Evolutionary conservation across 1,140 invertebrate species (phyloP).

Genomic region (Sogatella furcifera): DNA sequence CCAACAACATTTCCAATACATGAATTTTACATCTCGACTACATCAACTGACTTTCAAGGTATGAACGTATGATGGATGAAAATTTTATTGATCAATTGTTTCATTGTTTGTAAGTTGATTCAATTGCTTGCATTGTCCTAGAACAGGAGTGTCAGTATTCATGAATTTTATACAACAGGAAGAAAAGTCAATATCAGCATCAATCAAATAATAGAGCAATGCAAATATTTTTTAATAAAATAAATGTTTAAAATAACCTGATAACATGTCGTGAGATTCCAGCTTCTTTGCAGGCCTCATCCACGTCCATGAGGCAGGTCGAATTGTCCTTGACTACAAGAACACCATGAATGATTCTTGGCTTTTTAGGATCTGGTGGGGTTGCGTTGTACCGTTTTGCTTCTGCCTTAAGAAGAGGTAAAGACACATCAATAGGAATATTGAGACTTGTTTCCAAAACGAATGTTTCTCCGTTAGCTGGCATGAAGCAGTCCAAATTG

Average conservation of each 20-base stretch:
- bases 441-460: constrained; percentile 74
- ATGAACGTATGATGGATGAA: too few relatives aligned
- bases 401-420: constrained; percentile 74
- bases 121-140: too few relatives aligned
- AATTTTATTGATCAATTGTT: too few relatives aligned
- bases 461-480: constrained; percentile 92
- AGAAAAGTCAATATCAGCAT: too few relatives aligned
- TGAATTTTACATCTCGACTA: too few relatives aligned
- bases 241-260: constrained; percentile 27
- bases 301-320: constrained; percentile 78
- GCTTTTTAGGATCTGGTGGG: constrained; percentile 77
- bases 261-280: constrained; percentile 71
- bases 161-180: too few relatives aligned
- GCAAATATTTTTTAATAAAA: not conserved
- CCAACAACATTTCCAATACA: too few relatives aligned
- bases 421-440: constrained; percentile 81
- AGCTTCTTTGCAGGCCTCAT: constrained; percentile 78
- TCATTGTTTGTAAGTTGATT: too few relatives aligned
- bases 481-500: constrained; percentile 85
- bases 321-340: constrained; percentile 82
- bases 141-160: too few relatives aligned
- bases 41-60: too few relatives aligned
- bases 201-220: not conserved
- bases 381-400: constrained; percentile 62
- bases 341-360: constrained; percentile 77